These are phyloP conservation scores for Cataglyphis cursor DNA, from an alignment of 2,888 invertebrate genomes.

Conservation along the genomic window DNA sequence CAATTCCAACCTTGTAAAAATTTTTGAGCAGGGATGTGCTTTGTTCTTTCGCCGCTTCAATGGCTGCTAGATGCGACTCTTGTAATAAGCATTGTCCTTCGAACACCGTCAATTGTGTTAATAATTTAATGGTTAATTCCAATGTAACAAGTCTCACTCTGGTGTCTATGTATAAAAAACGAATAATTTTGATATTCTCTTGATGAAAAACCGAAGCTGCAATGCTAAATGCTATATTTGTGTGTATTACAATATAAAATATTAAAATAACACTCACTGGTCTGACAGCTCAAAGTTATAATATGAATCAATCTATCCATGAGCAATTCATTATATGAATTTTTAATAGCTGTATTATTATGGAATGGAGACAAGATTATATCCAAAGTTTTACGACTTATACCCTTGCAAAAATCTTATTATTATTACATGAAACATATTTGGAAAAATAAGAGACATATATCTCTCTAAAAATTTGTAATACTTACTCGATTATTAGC, in stretches of 20 bases:
- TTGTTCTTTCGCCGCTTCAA: slow-evolving; percentile 92
- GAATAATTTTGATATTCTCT: slow-evolving; percentile 49
- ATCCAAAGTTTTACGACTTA: slow-evolving; percentile 93
- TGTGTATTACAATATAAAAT: neutral
- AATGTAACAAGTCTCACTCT: slow-evolving; percentile 96
- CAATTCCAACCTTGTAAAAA: slow-evolving; percentile 92
- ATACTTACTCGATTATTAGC: slow-evolving; percentile 95
- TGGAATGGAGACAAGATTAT: slow-evolving; percentile 91
- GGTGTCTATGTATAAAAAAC: slow-evolving; percentile 89
- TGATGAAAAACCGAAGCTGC: neutral
- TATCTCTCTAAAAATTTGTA: neutral
- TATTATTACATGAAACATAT: slow-evolving; percentile 28
- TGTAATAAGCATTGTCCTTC: slow-evolving; percentile 89
- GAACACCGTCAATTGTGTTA: slow-evolving; percentile 90
- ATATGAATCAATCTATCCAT: slow-evolving; percentile 95
- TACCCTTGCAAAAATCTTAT: slow-evolving; percentile 88
- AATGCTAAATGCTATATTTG: neutral
- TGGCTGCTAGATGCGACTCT: slow-evolving; percentile 90
- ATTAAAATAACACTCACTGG: slow-evolving; percentile 89
- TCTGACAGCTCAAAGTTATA: slow-evolving; percentile 94
- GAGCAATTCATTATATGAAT: slow-evolving; percentile 93
- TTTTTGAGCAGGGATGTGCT: slow-evolving; percentile 95
- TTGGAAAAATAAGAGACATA: neutral
- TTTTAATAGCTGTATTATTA: slow-evolving; percentile 87
- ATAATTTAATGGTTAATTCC: slow-evolving; percentile 94